Conservation (phyloP, 2,888 invertebrate species). For the Zhuqinia jingwanae region DNA sequence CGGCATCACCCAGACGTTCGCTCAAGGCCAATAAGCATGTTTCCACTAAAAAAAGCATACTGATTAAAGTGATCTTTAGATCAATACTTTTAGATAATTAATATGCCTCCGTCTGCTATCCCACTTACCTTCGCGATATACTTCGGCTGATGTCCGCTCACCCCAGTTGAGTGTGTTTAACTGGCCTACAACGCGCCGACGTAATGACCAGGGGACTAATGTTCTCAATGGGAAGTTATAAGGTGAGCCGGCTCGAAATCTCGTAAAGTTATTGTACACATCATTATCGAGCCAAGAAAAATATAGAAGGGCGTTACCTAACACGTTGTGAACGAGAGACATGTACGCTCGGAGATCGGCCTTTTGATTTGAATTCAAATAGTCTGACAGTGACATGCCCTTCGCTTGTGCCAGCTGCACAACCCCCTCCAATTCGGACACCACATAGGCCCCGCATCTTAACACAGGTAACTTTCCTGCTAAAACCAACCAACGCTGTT, state of each 20-base stretch:
- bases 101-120: no score
- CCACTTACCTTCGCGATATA: slow-evolving; percentile 80
- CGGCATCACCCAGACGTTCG: slow-evolving; percentile 89
- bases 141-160: slow-evolving; percentile 89
- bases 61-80: no score
- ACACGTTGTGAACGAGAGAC: slow-evolving; percentile 92
- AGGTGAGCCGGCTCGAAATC: slow-evolving; percentile 91
- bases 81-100: no score
- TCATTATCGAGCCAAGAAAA: slow-evolving; percentile 78
- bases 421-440: slow-evolving; percentile 95
- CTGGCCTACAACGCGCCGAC: slow-evolving; percentile 86
- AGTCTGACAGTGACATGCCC: slow-evolving; percentile 88
- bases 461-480: slow-evolving; percentile 94
- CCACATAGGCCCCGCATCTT: slow-evolving; percentile 92
- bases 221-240: slow-evolving; percentile 96
- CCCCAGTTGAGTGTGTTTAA: slow-evolving; percentile 92
- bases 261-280: slow-evolving; percentile 87
- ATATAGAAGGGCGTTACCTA: slow-evolving; percentile 88
- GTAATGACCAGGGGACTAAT: slow-evolving; percentile 90
- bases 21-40: slow-evolving; percentile 94
- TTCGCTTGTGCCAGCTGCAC: slow-evolving; percentile 82
- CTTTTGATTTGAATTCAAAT: slow-evolving; percentile 88
- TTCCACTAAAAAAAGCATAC: slow-evolving; percentile 85
- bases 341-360: slow-evolving; percentile 97
- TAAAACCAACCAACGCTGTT: no score